Percentiles rank a stretch among this genome's conserved stretches.
Evolutionary conservation across 2,797 vertebrate species (phyloP).

Genomic region (Sandelia bainsii): DNA sequence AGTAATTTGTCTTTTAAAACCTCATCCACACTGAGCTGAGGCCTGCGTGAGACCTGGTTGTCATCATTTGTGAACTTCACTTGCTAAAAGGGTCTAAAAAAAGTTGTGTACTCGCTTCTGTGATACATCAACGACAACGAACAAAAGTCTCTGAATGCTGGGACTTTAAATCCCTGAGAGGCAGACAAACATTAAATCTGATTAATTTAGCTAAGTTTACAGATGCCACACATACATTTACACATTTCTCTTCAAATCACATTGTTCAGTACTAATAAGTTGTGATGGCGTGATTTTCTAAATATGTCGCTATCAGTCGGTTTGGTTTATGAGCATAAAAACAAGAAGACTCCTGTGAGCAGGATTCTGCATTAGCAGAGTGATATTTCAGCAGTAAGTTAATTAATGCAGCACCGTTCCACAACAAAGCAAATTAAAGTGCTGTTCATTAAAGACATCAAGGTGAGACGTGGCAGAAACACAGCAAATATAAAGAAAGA

Average conservation of each 20-base stretch:
- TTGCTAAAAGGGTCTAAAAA: not conserved
- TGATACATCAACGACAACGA: constrained; percentile 8
- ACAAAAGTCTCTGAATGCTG: not conserved
- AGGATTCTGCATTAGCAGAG: not conserved
- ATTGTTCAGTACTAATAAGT: not conserved
- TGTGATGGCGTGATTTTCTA: not conserved
- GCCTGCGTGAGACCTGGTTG: not conserved
- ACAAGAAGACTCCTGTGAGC: not conserved
- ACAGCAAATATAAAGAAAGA: no score
- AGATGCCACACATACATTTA: not conserved
- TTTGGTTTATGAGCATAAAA: no score
- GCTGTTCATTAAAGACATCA: no score
- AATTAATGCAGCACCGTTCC: no score
- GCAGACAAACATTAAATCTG: constrained; percentile 1
- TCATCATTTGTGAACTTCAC: not conserved
- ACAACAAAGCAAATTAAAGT: no score
- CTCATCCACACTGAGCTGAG: constrained; percentile 1
- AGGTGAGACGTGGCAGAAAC: no score
- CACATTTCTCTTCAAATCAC: no score
- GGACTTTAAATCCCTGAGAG: constrained; percentile 3
- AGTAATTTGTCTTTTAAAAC: constrained; percentile 22
- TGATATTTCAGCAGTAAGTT: no score
- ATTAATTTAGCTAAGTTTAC: not conserved
- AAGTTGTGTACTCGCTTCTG: not conserved
- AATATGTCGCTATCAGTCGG: not conserved